Evolutionary conservation across 2,888 invertebrate genomes (phyloP).

Genomic region (Ferrisia virgata): DNA sequence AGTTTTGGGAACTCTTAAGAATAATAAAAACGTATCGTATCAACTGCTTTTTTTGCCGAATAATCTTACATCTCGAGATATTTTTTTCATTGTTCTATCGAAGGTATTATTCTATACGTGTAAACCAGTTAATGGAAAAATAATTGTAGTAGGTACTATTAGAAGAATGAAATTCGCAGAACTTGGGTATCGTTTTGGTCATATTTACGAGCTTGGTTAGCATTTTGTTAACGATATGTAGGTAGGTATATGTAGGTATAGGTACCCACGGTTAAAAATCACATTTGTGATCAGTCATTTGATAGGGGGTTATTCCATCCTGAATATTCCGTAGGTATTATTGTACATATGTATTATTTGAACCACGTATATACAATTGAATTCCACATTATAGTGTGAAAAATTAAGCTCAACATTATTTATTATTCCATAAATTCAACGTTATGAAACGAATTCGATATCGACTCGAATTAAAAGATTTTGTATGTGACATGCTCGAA

Average conservation of each 20-base stretch:
- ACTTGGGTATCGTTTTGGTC: not conserved
- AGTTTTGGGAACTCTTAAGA: not conserved
- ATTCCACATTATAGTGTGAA: not conserved
- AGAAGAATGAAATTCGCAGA: not conserved
- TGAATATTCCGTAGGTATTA: not conserved
- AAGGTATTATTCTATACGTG: not conserved
- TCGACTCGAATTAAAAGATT: not conserved
- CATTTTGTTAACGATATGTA: no score
- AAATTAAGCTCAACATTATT: not conserved
- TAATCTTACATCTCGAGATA: not conserved
- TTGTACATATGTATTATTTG: not conserved
- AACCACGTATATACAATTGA: not conserved
- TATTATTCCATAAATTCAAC: not conserved
- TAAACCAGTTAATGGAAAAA: not conserved
- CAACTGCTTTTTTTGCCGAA: not conserved
- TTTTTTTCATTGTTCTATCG: not conserved
- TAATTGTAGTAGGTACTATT: not conserved
- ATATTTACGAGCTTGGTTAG: no score
- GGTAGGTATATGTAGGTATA: no score
- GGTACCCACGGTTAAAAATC: no score
- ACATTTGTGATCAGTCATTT: no score
- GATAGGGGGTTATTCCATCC: no score
- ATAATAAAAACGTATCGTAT: not conserved
- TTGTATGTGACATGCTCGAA: not conserved
- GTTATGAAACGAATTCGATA: slow-evolving; percentile 6